Evolutionary conservation across 2,113 vertebrate species (phyloP), one percentile per base, ranked within the genome.

Genomic region (Dunckerocampus dactyliophorus): DNA sequence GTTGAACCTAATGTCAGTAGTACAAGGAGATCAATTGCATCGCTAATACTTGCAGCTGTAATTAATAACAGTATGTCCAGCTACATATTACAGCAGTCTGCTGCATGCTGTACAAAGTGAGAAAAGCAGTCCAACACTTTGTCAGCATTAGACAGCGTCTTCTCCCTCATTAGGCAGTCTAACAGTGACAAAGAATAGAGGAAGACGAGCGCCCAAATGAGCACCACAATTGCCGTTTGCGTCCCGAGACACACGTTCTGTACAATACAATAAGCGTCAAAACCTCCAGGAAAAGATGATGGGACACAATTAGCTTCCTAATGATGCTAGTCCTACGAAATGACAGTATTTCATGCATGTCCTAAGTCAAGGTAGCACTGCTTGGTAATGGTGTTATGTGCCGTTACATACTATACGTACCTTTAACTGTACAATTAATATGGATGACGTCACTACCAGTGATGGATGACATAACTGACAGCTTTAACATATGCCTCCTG

Each of bases 241-340:
- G 51, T 77, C 66, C 67, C 17, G 8, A n/a, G 50, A 63, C 11
- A 63, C 63, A 49, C 54, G 59, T 63, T 59, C 59, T 60, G 55
- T 54, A 46, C 49, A 66, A 52, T 70, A 62, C 68, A 66, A 62
- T 74, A 72, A 71, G 66, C 80, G 71, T 59, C 34, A 59, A 67
- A 64, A 70, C 59, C 20, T 67, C 52, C 66, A 65, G 67, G 65
- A 65, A 56, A 65, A 22, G n/a, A 47, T 67, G 59, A 79, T 64
- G 64, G 73, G 48, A 46, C 24, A 72, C 64, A 76, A 79, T 79
- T 74, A 77, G 54, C 70, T 74, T 69, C 53, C 53, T 71, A 69
- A 78, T 78, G 74, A 71, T 42, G 49, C 59, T 74, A 34, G 17
- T 19, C 17, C 15, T 51, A 51, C 14, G 19, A 43, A 43, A 14